Conservation (phyloP, 37 sponge, comb jelly and placozoan species). For the Diacarnus erythraeanus region DNA sequence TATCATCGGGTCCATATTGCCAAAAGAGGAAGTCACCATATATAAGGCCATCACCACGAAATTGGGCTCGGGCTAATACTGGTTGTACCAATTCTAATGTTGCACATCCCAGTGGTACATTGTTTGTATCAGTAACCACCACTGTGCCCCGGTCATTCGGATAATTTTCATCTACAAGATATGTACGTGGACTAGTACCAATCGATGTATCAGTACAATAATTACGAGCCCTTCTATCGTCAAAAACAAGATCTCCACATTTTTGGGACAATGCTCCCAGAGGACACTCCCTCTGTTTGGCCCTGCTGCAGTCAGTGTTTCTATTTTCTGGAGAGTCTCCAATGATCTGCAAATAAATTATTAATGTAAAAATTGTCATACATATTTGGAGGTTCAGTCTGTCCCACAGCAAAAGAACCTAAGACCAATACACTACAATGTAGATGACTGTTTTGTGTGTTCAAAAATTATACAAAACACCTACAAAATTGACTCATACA, state of each 20-base stretch:
- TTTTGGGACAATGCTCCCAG: slow-evolving; percentile 53
- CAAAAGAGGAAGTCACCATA: slow-evolving; percentile 38
- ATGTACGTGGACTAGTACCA: slow-evolving; percentile 6
- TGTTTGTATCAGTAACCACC: slow-evolving; percentile 6
- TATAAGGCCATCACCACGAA: background rate
- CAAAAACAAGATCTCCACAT: slow-evolving; percentile 43
- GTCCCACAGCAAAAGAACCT: too few relatives aligned
- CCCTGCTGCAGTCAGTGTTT: too few relatives aligned
- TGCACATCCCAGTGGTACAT: slow-evolving; percentile 32
- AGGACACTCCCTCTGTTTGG: slow-evolving; percentile 23
- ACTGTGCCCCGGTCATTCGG: background rate
- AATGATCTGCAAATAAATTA: too few relatives aligned
- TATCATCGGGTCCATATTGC: slow-evolving; percentile 48
- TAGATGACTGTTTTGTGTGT: too few relatives aligned
- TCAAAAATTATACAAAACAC: too few relatives aligned
- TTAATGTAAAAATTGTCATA: too few relatives aligned
- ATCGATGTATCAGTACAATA: slow-evolving; percentile 61
- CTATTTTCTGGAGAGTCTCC: too few relatives aligned
- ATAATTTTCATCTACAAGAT: background rate
- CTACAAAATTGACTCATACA: too few relatives aligned
- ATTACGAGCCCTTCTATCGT: slow-evolving; percentile 2
- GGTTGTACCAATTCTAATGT: background rate
- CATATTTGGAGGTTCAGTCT: too few relatives aligned
- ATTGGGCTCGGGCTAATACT: slow-evolving; percentile 11
- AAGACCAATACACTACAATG: too few relatives aligned